Base-by-base conservation (phyloP, 2,113 vertebrate species). In the Sinocyclocheilus maitianheensis region DNA sequence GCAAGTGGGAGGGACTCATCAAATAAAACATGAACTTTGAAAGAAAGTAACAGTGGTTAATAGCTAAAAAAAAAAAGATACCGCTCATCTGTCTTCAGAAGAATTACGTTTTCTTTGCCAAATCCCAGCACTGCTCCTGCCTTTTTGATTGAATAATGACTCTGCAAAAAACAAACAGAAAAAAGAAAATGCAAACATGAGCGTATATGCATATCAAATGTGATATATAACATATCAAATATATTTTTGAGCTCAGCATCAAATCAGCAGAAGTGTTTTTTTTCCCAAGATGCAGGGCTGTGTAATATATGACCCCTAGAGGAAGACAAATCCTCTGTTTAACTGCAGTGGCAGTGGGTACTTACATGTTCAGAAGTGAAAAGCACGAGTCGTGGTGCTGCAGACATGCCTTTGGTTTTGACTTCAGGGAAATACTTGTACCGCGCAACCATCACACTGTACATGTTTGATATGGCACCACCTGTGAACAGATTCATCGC, bases 61-160 rank as follows among this genome's bases (percentile, higher is more conserved):
- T 2, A 48, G 10, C 46, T 48, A 1, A 11, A 48, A 12, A 48
- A 5, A 16, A 55, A 4, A 53, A 43, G 1, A 78, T 94, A 99
- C 98, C 97, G 97, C 94, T 99, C 96, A 87, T 97, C 97, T 85
- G 96, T 97, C 93, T 97, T 98, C 92, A 99, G 95, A 93, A 99
- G 95, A 93, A 99, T 95, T 88, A 99, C 98, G 11, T 99, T 99
- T 81, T 99, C 98, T 0, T 95, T 95, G 88, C 98, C 98, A 90
- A 99, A 99, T 14, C 98, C 98, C 89, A 99, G 96, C 0, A 97
- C 97, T 77, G 97, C 96, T 82, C 98, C 98, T 43, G 98, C 97
- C 91, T 99, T 99, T 93, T 98, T 99, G 92, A 99, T 99, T 30
- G 98, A 99, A 90, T 99, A 99, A 94, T 99, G 98, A 92, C 98